Evolutionary conservation across 1,140 invertebrate species (phyloP).

Genomic region (Tetragnatha versicolor): DNA sequence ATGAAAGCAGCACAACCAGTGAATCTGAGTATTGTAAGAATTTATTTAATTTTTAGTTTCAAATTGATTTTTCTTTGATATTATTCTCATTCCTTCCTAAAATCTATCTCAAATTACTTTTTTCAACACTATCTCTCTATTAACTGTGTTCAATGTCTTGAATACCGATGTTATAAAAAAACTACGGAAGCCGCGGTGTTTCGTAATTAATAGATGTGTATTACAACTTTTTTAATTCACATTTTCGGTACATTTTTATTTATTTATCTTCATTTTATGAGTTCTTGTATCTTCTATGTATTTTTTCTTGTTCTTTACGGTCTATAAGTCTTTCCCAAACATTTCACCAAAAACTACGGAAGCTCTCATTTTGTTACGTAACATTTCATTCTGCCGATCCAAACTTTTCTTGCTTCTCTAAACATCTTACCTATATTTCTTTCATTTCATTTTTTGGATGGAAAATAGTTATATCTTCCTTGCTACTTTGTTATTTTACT

Average conservation of each 20-base stretch:
- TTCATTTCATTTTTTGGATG: too few relatives aligned
- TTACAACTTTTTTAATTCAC: not conserved
- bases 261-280: not conserved
- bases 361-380: not conserved
- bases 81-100: not conserved
- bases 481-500: too few relatives aligned
- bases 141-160: too few relatives aligned
- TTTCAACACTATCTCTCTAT: too few relatives aligned
- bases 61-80: not conserved
- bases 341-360: conserved; percentile 49
- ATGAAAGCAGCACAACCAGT: conserved; percentile 65
- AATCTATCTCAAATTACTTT: too few relatives aligned
- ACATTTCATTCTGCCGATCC: not conserved
- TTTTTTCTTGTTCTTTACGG: not conserved
- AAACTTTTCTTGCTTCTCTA: not conserved
- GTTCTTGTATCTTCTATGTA: not conserved
- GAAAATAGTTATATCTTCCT: too few relatives aligned
- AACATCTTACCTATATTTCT: too few relatives aligned
- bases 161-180: not conserved
- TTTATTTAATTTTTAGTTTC: not conserved
- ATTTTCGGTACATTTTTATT: not conserved
- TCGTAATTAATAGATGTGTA: not conserved
- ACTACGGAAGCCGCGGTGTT: conserved; percentile 2
- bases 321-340: not conserved
- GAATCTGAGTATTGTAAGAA: conserved; percentile 62